Evolutionary conservation across 2,797 vertebrate genomes (phyloP).

Genomic region (Neomorphus geoffroyi): DNA sequence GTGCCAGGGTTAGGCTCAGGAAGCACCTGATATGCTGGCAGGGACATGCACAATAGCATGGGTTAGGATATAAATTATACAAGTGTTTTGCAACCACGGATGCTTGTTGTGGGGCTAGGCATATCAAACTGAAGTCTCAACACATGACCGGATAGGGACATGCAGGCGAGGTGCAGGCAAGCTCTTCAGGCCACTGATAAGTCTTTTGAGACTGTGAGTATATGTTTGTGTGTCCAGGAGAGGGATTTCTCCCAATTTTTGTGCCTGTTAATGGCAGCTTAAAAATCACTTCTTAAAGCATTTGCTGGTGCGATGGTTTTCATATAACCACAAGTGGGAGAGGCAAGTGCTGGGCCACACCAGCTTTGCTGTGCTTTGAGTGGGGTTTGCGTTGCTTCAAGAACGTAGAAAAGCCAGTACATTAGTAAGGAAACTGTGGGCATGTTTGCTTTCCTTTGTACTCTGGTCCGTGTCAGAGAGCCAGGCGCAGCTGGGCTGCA

Average conservation of each 20-base stretch:
- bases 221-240: neutral
- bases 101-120: constrained; percentile 1
- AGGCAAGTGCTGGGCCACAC: neutral
- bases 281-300: neutral
- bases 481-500: constrained; percentile 16
- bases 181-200: constrained; percentile 12
- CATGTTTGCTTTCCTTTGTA: neutral
- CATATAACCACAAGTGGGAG: neutral
- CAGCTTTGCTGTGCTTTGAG: fast-evolving
- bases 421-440: neutral
- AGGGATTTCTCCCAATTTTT: neutral
- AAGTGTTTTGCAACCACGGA: neutral
- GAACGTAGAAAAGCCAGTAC: neutral
- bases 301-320: neutral
- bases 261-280: neutral
- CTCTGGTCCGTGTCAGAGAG: neutral
- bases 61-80: constrained; percentile 5
- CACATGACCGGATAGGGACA: neutral
- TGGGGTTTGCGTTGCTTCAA: neutral
- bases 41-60: neutral
- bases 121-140: constrained; percentile 6
- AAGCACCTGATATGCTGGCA: neutral
- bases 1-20: neutral
- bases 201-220: neutral
- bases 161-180: neutral